Conservation (phyloP, 2,797 vertebrate genomes). For the Halcyon smyrnensis region DNA sequence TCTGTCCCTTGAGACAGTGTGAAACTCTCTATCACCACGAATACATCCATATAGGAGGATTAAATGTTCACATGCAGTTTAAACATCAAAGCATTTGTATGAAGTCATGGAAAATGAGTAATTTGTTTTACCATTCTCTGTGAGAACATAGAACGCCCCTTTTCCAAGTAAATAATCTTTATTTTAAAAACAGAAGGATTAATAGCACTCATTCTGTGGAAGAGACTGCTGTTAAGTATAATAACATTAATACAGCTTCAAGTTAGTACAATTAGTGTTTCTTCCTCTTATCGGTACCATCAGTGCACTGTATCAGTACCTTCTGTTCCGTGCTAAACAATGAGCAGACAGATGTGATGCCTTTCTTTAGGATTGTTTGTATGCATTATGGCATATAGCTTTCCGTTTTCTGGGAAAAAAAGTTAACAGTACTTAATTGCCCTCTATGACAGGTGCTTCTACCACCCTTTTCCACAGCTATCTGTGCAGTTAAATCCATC, state of each 20-base stretch:
- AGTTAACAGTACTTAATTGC: constrained; percentile 36
- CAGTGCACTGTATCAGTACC: constrained; percentile 14
- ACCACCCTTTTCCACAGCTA: not conserved
- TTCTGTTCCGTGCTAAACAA: constrained; percentile 59
- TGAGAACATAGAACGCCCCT: constrained; percentile 39
- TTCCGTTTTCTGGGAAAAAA: constrained; percentile 58
- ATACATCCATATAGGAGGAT: constrained; percentile 66
- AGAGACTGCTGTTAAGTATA: constrained; percentile 60
- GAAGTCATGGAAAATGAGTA: constrained; percentile 74
- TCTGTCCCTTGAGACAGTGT: constrained; percentile 35
- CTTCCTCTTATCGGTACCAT: constrained; percentile 57
- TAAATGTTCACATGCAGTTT: constrained; percentile 75
- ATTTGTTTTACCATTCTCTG: constrained; percentile 72
- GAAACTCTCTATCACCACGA: constrained; percentile 55
- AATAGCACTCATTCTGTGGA: constrained; percentile 7
- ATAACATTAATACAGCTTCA: constrained; percentile 30
- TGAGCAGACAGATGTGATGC: constrained; percentile 33
- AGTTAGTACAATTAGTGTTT: not conserved
- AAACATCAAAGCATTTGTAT: constrained; percentile 68
- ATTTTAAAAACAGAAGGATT: constrained; percentile 68
- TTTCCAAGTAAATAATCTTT: constrained; percentile 69
- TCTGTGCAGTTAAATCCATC: not conserved
- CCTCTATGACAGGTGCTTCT: not conserved
- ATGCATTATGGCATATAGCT: constrained; percentile 37
- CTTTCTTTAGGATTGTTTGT: constrained; percentile 20